Conservation (phyloP, 1,140 invertebrate species). For the Halyomorpha halys region DNA sequence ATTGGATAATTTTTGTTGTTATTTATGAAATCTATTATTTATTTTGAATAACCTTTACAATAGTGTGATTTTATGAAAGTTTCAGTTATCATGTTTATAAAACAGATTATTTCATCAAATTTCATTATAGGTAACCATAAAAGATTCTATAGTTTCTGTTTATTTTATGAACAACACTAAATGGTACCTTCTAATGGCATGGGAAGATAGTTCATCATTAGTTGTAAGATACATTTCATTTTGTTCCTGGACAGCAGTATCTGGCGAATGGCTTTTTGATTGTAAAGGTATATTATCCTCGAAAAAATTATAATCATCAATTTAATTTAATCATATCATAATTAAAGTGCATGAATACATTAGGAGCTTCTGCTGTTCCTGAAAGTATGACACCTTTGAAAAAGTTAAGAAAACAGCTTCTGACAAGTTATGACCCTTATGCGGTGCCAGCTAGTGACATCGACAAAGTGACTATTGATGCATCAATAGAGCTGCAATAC, state of each 20-base stretch:
- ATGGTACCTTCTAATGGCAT: background rate
- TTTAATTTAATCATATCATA: no score
- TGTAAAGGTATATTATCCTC: slow-evolving; percentile 16
- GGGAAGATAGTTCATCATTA: background rate
- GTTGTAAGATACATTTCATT: slow-evolving; percentile 19
- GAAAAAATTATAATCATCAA: no score
- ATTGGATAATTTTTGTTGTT: no score
- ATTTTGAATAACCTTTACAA: no score
- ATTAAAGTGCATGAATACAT: no score
- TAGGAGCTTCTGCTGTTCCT: background rate
- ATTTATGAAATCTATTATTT: no score
- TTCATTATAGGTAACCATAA: no score
- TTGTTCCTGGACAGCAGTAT: slow-evolving; percentile 12
- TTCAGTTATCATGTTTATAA: no score
- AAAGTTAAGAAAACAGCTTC: background rate
- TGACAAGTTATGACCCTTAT: background rate
- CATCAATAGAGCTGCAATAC: background rate
- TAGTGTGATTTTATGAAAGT: no score
- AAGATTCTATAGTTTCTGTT: no score
- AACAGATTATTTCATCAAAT: no score
- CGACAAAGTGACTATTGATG: background rate
- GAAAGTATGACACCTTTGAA: background rate
- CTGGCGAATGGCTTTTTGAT: slow-evolving; percentile 15
- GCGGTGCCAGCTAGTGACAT: background rate
- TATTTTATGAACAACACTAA: no score